A percentile compares a stretch with the other conserved stretches of the same genome.
Conservation (phyloP, 2,888 invertebrate species). For the Plebejus argus region DNA sequence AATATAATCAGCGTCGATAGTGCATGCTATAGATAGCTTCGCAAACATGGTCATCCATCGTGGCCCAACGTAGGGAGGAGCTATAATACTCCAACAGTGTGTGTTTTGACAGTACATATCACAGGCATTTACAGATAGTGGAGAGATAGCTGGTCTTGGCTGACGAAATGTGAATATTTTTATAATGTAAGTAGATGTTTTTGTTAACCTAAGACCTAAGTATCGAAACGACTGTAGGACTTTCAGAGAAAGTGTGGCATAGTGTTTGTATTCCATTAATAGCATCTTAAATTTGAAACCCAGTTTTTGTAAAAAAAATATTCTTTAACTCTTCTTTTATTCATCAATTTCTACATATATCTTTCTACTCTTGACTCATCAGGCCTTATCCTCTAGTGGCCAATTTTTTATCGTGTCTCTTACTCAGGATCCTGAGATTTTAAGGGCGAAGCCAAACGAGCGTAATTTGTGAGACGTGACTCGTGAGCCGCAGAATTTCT, state of each 20-base stretch:
- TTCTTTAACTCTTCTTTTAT: background rate
- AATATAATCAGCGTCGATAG: too few relatives aligned
- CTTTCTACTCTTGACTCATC: background rate
- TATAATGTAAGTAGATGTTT: conserved; percentile 23
- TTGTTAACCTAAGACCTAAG: conserved; percentile 19
- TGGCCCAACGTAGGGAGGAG: background rate
- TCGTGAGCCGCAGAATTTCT: too few relatives aligned
- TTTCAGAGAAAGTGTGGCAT: background rate
- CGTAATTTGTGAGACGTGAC: too few relatives aligned
- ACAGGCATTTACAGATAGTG: conserved; percentile 25
- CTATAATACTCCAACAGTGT: background rate
- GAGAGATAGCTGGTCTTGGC: background rate
- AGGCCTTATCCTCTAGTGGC: background rate
- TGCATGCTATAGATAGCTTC: background rate
- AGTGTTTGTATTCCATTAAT: background rate
- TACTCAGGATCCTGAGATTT: background rate
- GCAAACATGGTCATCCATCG: background rate
- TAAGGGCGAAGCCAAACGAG: too few relatives aligned
- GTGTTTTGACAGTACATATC: conserved; percentile 29
- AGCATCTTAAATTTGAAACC: background rate
- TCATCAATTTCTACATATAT: background rate
- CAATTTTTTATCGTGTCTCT: background rate
- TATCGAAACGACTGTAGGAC: background rate
- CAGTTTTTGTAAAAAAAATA: background rate
- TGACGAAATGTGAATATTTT: conserved; percentile 28